Base-by-base conservation (phyloP, 2,888 invertebrate species). In the Lithosia quadra region DNA sequence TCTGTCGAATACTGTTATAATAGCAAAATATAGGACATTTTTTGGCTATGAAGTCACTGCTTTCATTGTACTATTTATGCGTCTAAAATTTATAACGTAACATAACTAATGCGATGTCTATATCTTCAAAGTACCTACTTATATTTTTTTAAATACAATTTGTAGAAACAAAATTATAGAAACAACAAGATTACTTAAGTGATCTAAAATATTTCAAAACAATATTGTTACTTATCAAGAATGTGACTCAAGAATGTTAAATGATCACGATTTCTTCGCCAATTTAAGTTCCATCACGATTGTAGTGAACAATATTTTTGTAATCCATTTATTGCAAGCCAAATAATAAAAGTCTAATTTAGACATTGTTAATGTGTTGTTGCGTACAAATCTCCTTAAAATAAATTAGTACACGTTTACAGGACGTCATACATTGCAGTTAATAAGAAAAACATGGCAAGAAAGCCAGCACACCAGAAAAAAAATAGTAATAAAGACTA, bases 391-490 rank as follows among this genome's bases (percentile, higher is more conserved):
- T 18, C 13, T 7, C 56, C 5, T 34, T 58, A 34, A 33, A 62
- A 43, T 43, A 18, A 49, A 28, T 65, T 67, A 74, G 5, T 56
- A 56, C 3, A 24, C 11, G 13, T 56, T 56, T 56, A 56, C 18
- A 8, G 24, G 15, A 56, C 7, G 7, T 56, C 24, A 56, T 15
- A 56, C 22, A 56, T 24, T 13, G 15, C 15, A 56, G 15, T 56
- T 24, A 22, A 56, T 18, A 28, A 24, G 13, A 24, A 5, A 28
- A 21, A 15, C 22, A 57, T 79, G 84, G 84, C 49, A 43, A 15
- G 7, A 18, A 18, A 43, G 43, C n/a, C n/a, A n/a, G n/a, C 90
- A 91, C 91, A 91, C 91, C 91, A 89, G 89, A 89, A 79, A 87
- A 89, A 90, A 90, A 89, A 85, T 89, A 88, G 87, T n/a, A 90